Conservation (phyloP, 2,113 vertebrate species). For the Diphyllodes magnificus region DNA sequence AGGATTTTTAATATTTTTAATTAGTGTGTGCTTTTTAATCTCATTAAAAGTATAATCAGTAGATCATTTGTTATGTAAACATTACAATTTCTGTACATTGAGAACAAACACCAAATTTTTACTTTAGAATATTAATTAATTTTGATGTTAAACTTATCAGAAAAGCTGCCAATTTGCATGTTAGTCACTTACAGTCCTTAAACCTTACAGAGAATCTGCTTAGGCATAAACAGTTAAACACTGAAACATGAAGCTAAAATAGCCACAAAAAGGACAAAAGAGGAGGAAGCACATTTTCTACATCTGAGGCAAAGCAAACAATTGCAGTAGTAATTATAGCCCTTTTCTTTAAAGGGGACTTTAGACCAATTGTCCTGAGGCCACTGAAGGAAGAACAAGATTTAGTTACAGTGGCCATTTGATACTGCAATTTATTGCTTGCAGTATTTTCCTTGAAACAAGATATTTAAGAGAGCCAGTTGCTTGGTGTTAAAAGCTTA, state of each 20-base stretch:
- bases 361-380: constrained; percentile 58
- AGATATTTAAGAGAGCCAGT: constrained; percentile 65
- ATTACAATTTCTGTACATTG: not conserved
- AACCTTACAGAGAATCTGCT: not conserved
- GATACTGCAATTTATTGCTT: constrained; percentile 64
- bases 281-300: constrained; percentile 32
- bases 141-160: not conserved
- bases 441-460: constrained; percentile 75
- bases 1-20: not conserved
- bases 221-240: not conserved
- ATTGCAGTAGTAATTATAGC: constrained; percentile 60
- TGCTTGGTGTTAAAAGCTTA: constrained; percentile 72
- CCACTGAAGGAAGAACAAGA: constrained; percentile 63
- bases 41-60: not conserved
- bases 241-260: not conserved
- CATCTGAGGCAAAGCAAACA: constrained; percentile 52
- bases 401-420: constrained; percentile 70
- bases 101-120: not conserved
- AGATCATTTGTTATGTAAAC: not conserved
- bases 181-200: not conserved
- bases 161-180: not conserved
- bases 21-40: not conserved
- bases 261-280: constrained; percentile 1
- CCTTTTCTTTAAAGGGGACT: constrained; percentile 43
- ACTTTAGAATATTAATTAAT: not conserved